A percentile compares a stretch with the other conserved stretches of the same genome.
phyloP scores from a whole-genome alignment of 2,888 invertebrate genomes.

The Rhamphomyia laevipes region DNA sequence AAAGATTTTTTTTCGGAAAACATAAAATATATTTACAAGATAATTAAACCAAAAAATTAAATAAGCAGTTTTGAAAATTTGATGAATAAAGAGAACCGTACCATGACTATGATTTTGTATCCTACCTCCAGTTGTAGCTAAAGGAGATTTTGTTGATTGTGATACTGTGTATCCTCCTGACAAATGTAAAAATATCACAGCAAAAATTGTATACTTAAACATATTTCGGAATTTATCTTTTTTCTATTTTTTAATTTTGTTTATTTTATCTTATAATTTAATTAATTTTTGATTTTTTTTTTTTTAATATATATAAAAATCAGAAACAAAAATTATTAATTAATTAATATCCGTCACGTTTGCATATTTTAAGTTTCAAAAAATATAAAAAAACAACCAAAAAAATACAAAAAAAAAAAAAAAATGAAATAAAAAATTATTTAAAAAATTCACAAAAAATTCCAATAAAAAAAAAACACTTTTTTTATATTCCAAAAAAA shows the following conservation, averaged over 20 bases:
- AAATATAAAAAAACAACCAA: neutral
- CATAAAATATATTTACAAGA: neutral
- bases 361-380: neutral
- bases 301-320: no score
- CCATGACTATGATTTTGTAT: constrained; percentile 1
- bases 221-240: constrained; percentile 18
- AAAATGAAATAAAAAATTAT: neutral
- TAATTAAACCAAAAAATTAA: neutral
- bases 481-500: no score
- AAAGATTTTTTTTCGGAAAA: neutral
- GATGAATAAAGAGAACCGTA: neutral
- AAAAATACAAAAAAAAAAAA: neutral
- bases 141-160: constrained; percentile 21
- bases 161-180: constrained; percentile 27
- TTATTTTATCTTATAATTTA: neutral
- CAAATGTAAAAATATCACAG: constrained; percentile 35
- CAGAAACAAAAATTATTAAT: neutral
- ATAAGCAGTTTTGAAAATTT: neutral
- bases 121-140: constrained; percentile 28
- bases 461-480: no score
- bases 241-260: neutral
- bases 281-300: constrained; percentile 2
- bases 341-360: neutral
- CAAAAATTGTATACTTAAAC: constrained; percentile 30
- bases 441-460: no score